Evolutionary conservation across 1,140 invertebrate genomes (phyloP), one percentile per base, ranked within the genome.

Genomic region (Holotrichia oblita): DNA sequence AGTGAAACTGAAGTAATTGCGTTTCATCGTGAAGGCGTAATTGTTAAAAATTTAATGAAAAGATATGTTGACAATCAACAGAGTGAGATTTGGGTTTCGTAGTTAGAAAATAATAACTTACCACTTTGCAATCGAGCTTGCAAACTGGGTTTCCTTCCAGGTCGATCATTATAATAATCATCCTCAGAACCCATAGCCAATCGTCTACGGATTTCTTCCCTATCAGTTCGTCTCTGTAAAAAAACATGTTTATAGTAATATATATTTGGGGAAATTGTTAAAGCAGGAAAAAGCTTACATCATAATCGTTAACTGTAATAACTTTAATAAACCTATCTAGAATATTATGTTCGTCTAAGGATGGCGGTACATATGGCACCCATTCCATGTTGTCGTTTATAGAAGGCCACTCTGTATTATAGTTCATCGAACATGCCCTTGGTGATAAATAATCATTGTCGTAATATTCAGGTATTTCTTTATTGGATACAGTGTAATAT

Each of bases 141-240:
- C 83, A 97, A 89, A 87, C 94, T 96, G 4, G 95, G 95, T 88
- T 97, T 97, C 81, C 93, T 91, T 73, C 93, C 92, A 83, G 90
- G 89, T 87, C 92, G 84, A 86, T 92, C 89, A 76, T 88, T 89
- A 83, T 92, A 92, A 85, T 91, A 92, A 82, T 95, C 93, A 81
- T 97, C 94, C 81, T 96, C 95, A 78, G 92, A 90, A 40, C 94
- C 95, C 93, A 97, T 96, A 0, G 96, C 96, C 82, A 98, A 87
- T 79, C 95, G 90, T 83, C 94, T 91, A 77, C 96, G 91, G 81
- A 98, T 98, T 88, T 97, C 96, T 87, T 98, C 96, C 79, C 96
- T 90, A 85, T 98, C 96, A 92, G 95, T 97, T 83, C 93, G 91
- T 85, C 94, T 92, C 94, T 96, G 89, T 73, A 91, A 91, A 81